Conservation (phyloP, 2,888 invertebrate species). For the Platycnemis pennipes region DNA sequence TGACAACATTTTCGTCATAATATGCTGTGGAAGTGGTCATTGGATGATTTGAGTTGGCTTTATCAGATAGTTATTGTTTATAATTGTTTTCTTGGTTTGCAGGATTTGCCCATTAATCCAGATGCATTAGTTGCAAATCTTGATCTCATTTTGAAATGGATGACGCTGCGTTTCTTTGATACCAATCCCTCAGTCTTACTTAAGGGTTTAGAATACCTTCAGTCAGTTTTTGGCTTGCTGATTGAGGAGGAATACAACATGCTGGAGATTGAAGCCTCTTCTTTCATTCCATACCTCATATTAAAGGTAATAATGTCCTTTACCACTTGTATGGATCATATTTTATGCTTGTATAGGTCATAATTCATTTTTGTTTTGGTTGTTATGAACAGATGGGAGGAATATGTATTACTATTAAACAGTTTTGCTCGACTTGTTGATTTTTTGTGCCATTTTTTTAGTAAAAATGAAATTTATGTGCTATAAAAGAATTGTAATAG, state of each 20-base stretch:
- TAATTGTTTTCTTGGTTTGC: conserved; percentile 71
- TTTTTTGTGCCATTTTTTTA: too few relatives aligned
- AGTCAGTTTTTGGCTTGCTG: conserved; percentile 89
- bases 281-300: conserved; percentile 97
- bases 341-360: too few relatives aligned
- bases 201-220: conserved; percentile 96
- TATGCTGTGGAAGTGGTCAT: background rate
- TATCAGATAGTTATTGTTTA: background rate
- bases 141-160: conserved; percentile 97
- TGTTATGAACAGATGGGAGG: too few relatives aligned
- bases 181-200: conserved; percentile 98
- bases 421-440: too few relatives aligned
- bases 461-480: too few relatives aligned
- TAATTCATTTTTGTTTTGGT: too few relatives aligned
- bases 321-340: background rate
- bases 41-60: background rate
- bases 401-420: too few relatives aligned
- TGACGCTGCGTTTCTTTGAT: conserved; percentile 97
- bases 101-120: conserved; percentile 89
- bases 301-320: conserved; percentile 85
- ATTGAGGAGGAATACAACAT: conserved; percentile 91
- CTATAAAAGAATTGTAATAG: too few relatives aligned
- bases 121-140: conserved; percentile 93
- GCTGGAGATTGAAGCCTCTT: conserved; percentile 93
- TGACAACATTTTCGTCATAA: background rate